Base-by-base conservation (phyloP, 2,888 invertebrate genomes). In the Notodonta dromedarius region DNA sequence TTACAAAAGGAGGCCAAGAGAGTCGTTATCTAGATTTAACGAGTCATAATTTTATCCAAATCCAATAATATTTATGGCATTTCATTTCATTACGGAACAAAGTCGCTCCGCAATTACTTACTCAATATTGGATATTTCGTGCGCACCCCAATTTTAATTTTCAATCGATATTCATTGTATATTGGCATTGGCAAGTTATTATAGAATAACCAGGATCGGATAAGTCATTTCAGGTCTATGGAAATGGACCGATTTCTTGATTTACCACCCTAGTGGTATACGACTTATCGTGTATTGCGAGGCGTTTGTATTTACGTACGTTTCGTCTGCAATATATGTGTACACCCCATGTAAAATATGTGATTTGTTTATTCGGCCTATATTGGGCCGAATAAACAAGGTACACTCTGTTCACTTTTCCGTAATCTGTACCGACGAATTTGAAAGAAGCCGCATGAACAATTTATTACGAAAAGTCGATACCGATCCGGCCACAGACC, bases 31-130 rank as follows among this genome's bases (percentile, higher is more conserved):
- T 46, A 13, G n/a, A 14, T 50, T 16, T 16, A 50, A 50, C 16
- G 16, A 50, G 52, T 32, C 32, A 32, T 52, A 11, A 32, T 52
- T 52, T 52, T 16, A 50, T 16, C 13, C 52, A 13, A 35, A 52
- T 52, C 52, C 52, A 52, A 32, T 52, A 52, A 11, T 32, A 32
- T 13, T 32, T 52, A 52, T 52, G 24, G 52, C 52, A 16, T 32
- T 52, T 52, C 52, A 52, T 52, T 52, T 12, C 32, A 52, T 16
- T 13, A 52, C 32, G 52, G 48, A 32, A 32, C 24, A 51, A n/a
- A 6, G 32, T 52, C 13, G 24, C 52, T 12, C 52, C 32, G 24
- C 52, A 52, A 52, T 32, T 52, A 32, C 52, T 52, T 50, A 50
- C 16, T 50, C 5, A 9, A 50, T 50, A 50, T 16, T 50, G 50